phyloP scores from a whole-genome alignment of 2,113 vertebrate species.

The Ceyx melanurus region DNA sequence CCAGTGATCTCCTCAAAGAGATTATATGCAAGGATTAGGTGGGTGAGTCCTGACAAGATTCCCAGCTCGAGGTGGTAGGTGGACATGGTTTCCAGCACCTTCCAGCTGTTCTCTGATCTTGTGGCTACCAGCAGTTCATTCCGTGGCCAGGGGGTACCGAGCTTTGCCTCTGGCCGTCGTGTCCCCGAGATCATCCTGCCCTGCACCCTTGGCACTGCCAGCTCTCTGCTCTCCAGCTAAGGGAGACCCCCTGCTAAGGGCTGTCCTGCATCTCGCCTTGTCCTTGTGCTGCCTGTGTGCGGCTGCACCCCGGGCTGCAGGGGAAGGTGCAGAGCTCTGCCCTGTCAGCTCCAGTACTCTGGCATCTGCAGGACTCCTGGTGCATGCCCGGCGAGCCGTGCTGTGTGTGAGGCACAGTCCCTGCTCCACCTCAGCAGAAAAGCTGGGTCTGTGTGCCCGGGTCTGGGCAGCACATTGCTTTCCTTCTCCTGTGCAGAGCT shows the following conservation, averaged over 20 bases:
- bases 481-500: background rate
- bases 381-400: fast-evolving
- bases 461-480: background rate
- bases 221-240: background rate
- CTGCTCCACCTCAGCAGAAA: background rate
- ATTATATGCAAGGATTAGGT: background rate
- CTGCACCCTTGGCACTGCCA: background rate
- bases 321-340: background rate
- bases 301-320: background rate
- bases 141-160: background rate
- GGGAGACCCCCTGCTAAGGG: too few relatives aligned
- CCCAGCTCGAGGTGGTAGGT: background rate
- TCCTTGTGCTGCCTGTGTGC: background rate
- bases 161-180: background rate
- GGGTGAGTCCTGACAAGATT: background rate
- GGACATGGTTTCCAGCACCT: background rate
- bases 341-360: background rate
- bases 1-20: background rate
- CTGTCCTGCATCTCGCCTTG: background rate
- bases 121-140: background rate
- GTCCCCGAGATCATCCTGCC: background rate
- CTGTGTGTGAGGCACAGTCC: background rate
- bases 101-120: background rate
- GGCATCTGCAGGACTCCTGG: background rate
- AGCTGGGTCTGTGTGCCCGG: background rate